Conservation (phyloP, 1,140 invertebrate species). For the Camponotus vicinus region DNA sequence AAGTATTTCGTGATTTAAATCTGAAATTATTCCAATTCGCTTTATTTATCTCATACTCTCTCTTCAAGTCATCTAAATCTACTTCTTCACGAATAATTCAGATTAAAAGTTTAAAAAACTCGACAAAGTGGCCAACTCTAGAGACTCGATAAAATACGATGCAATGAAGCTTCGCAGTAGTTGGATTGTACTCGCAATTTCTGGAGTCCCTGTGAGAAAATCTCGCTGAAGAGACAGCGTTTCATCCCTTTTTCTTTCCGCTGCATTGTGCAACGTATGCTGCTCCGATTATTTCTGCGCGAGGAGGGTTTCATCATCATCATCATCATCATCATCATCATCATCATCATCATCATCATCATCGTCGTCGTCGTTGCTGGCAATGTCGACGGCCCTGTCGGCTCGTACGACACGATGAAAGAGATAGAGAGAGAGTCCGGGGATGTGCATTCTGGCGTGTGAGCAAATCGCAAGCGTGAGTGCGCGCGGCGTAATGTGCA, state of each 20-base stretch:
- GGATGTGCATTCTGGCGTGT: constrained; percentile 36
- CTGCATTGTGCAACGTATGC: constrained; percentile 53
- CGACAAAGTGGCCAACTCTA: neutral
- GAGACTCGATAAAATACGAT: too few relatives aligned
- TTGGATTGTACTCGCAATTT: neutral
- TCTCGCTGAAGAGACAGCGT: neutral
- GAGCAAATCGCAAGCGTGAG: constrained; percentile 60
- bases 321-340: neutral
- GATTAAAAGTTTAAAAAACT: neutral
- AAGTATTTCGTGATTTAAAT: neutral
- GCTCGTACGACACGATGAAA: neutral
- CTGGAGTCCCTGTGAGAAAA: neutral
- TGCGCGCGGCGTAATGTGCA: constrained; percentile 55
- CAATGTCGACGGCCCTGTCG: constrained; percentile 52
- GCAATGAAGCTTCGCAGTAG: neutral
- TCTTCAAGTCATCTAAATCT: neutral
- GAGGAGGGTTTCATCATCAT: constrained; percentile 15
- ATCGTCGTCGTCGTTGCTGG: neutral
- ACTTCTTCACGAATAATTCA: neutral
- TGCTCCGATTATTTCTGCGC: constrained; percentile 42
- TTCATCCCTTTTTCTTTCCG: constrained; percentile 47
- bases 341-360: too few relatives aligned
- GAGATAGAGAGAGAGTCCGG: neutral
- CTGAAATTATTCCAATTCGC: neutral
- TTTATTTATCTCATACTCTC: neutral